These are phyloP conservation scores for Habrosyne pyritoides DNA, from an alignment of 2,888 invertebrate genomes.

Conservation along the genomic window DNA sequence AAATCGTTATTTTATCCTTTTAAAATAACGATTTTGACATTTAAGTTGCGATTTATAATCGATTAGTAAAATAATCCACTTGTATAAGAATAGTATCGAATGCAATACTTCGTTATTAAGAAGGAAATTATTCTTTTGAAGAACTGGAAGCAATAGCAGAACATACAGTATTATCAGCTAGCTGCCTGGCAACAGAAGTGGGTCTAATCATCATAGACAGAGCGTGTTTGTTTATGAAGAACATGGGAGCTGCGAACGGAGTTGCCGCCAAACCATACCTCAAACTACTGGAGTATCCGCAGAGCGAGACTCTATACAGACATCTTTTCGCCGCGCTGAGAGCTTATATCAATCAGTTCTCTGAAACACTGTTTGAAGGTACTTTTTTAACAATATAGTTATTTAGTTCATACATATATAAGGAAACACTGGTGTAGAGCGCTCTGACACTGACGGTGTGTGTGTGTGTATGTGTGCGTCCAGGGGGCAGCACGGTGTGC, in stretches of 20 bases:
- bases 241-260: constrained; percentile 90
- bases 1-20: no score
- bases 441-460: background rate
- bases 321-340: constrained; percentile 96
- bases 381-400: constrained; percentile 25
- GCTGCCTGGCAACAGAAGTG: constrained; percentile 92
- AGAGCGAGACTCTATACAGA: constrained; percentile 94
- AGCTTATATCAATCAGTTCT: constrained; percentile 96
- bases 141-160: constrained; percentile 75
- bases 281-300: constrained; percentile 93
- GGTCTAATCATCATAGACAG: constrained; percentile 95
- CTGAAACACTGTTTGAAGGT: constrained; percentile 92
- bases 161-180: constrained; percentile 69
- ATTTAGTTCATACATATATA: no score
- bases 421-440: no score
- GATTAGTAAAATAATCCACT: no score
- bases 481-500: constrained; percentile 90
- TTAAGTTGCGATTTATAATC: no score
- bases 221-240: constrained; percentile 92
- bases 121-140: constrained; percentile 21
- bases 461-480: background rate
- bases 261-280: constrained; percentile 94
- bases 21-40: no score
- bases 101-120: background rate
- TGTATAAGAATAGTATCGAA: no score